Evolutionary conservation across 2,888 invertebrate genomes (phyloP).

Genomic region (Macrophya annulata): DNA sequence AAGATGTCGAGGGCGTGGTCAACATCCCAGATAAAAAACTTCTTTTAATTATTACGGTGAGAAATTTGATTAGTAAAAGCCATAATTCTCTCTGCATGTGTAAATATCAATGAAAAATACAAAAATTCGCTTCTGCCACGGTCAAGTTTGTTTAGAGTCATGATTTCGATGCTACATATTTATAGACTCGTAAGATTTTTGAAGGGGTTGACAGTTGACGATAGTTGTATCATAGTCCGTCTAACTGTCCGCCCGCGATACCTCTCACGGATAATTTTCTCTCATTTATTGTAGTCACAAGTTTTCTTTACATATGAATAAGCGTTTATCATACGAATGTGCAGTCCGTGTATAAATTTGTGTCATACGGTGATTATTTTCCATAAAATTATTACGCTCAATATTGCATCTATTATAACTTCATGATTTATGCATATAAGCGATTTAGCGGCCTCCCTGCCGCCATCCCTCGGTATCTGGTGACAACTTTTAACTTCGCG

Average conservation of each 20-base stretch:
- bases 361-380: neutral
- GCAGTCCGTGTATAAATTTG: neutral
- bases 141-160: neutral
- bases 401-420: neutral
- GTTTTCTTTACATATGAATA: neutral
- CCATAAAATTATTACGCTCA: neutral
- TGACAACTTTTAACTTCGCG: neutral
- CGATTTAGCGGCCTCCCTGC: neutral
- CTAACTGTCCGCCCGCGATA: slow-evolving; percentile 1
- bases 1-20: neutral
- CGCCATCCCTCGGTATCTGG: slow-evolving; percentile 5
- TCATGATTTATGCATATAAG: neutral
- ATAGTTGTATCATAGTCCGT: neutral
- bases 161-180: neutral
- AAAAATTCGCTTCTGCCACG: too few species aligned
- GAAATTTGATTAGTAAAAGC: neutral
- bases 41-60: neutral
- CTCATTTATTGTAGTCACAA: neutral
- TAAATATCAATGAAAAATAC: neutral
- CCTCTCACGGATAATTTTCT: neutral
- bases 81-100: neutral
- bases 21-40: neutral
- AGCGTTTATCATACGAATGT: too few species aligned
- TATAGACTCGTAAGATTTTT: neutral
- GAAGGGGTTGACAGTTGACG: slow-evolving; percentile 4